phyloP scores from a whole-genome alignment of 2,113 vertebrate genomes.

The Pyxicephalus adspersus region DNA sequence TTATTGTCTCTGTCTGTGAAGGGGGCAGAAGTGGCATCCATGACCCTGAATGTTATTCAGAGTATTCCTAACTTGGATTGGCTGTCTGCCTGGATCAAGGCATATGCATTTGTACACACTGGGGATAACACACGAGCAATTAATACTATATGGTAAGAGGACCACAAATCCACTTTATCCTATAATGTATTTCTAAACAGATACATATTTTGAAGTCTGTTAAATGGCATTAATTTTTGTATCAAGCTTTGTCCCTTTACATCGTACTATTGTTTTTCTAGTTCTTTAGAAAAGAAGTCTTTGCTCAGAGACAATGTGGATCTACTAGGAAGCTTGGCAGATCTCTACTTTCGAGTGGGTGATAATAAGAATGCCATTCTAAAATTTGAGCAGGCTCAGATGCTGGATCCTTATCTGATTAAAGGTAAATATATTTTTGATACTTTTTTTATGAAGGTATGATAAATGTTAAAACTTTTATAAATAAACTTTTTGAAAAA shows the following conservation, averaged over 20 bases:
- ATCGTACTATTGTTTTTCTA: conserved; percentile 60
- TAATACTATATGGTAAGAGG: conserved; percentile 93
- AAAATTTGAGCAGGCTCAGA: conserved; percentile 97
- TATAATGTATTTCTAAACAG: too few species aligned
- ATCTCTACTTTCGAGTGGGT: conserved; percentile 94
- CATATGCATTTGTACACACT: conserved; percentile 92
- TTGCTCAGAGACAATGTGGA: conserved; percentile 94
- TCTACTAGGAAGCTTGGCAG: conserved; percentile 92
- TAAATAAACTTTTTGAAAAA: too few species aligned
- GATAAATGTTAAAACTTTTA: too few species aligned
- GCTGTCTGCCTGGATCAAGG: conserved; percentile 98
- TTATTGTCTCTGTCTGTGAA: conserved; percentile 96
- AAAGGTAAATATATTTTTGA: conserved; percentile 78
- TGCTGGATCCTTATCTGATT: conserved; percentile 96
- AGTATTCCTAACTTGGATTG: conserved; percentile 95
- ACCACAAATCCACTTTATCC: neutral
- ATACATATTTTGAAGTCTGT: too few species aligned
- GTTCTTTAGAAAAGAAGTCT: conserved; percentile 96
- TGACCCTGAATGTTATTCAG: conserved; percentile 97
- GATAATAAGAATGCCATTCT: conserved; percentile 96
- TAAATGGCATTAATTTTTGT: too few species aligned
- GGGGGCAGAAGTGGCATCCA: conserved; percentile 95
- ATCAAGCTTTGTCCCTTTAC: neutral
- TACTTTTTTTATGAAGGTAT: too few species aligned
- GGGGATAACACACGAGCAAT: conserved; percentile 96